These are phyloP conservation scores for Otolemur crassicaudatus DNA, from an alignment of 2,797 vertebrate genomes.

Conservation along the genomic window DNA sequence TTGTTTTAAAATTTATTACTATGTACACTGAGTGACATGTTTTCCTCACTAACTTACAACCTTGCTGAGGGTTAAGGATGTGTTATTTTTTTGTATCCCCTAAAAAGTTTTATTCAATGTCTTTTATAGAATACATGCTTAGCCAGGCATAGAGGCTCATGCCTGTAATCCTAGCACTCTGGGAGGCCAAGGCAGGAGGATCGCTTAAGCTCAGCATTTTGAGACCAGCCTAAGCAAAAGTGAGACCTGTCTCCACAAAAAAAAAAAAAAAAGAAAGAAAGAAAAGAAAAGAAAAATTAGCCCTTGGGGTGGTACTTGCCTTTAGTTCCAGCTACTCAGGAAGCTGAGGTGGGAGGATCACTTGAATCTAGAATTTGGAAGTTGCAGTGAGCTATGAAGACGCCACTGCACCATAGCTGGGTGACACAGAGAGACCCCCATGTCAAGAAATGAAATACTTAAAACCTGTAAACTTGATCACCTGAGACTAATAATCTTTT, in stretches of 20 bases:
- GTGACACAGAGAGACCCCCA: neutral
- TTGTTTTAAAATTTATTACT: constrained; percentile 32
- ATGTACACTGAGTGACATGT: neutral
- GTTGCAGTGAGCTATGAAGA: neutral
- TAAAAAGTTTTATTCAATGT: neutral
- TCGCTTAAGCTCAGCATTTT: neutral
- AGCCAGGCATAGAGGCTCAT: neutral
- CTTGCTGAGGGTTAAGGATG: neutral
- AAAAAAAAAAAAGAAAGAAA: neutral
- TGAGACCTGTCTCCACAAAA: neutral
- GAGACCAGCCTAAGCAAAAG: neutral
- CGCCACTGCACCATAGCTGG: neutral
- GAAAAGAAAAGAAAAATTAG: neutral
- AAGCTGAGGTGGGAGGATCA: neutral
- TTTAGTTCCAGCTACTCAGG: neutral
- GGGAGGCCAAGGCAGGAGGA: neutral
- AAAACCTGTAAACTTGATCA: neutral
- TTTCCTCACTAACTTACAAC: constrained; percentile 10
- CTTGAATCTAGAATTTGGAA: neutral
- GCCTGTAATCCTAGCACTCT: neutral
- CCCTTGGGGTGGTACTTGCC: neutral
- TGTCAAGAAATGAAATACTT: neutral
- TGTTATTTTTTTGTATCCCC: neutral
- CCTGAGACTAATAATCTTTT: neutral
- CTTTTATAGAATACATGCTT: neutral